Evolutionary conservation across 1,140 invertebrate genomes (phyloP).

Genomic region (Sminthurides bifidus): DNA sequence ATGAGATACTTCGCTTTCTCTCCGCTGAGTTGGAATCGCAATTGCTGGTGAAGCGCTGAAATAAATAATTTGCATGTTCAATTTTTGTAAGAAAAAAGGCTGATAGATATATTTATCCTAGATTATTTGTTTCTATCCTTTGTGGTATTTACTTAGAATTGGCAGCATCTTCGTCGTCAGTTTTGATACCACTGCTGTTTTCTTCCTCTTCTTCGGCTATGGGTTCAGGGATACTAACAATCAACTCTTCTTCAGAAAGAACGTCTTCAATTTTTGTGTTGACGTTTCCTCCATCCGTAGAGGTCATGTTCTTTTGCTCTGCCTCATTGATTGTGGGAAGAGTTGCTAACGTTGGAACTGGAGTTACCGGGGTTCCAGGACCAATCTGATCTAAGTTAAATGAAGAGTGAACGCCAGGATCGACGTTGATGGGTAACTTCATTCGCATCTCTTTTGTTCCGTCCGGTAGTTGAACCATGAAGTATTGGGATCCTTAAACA

Average conservation of each 20-base stretch:
- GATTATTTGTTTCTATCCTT: background rate
- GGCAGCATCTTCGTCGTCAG: background rate
- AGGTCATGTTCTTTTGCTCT: constrained; percentile 17
- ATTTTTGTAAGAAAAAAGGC: no score
- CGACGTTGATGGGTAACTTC: constrained; percentile 68
- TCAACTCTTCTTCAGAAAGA: background rate
- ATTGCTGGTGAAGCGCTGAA: no score
- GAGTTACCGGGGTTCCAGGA: constrained; percentile 51
- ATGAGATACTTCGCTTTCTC: constrained; percentile 25
- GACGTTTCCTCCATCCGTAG: constrained; percentile 32
- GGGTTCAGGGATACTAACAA: constrained; percentile 16
- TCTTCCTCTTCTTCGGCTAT: constrained; percentile 22
- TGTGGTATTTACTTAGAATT: background rate
- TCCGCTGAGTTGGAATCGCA: no score
- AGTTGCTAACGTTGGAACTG: constrained; percentile 52
- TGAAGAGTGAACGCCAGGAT: constrained; percentile 86
- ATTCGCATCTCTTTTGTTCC: constrained; percentile 75
- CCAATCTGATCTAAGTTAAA: constrained; percentile 60
- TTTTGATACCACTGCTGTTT: background rate
- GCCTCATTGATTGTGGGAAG: constrained; percentile 74
- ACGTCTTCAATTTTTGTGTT: constrained; percentile 7
- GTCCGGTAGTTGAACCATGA: constrained; percentile 77
- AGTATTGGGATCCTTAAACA: constrained; percentile 52
- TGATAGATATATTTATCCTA: background rate
- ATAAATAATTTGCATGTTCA: no score